These are phyloP conservation scores for Vultur gryphus DNA, from an alignment of 2,797 vertebrate species.

Conservation along the genomic window DNA sequence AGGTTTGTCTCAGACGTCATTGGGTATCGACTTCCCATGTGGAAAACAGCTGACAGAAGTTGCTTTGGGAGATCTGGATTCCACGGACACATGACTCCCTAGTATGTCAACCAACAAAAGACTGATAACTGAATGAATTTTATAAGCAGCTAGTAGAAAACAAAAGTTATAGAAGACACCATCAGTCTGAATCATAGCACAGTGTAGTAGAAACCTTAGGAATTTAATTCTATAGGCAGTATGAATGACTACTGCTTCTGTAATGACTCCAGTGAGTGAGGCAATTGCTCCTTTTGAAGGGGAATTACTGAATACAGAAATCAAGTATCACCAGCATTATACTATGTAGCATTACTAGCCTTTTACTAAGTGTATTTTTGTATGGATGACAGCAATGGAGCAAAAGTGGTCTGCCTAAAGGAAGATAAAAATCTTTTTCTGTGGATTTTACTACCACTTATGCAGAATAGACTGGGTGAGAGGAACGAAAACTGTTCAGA, in stretches of 20 bases:
- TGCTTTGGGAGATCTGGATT: neutral
- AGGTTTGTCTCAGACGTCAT: neutral
- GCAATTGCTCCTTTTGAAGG: neutral
- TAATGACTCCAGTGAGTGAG: fast-evolving
- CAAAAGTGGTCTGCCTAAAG: neutral
- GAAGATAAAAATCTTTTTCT: neutral
- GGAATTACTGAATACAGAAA: neutral
- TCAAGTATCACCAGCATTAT: neutral
- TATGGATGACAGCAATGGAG: neutral
- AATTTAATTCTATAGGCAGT: neutral
- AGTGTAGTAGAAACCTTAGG: neutral
- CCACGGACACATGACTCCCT: fast-evolving
- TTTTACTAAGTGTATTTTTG: neutral
- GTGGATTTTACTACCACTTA: neutral
- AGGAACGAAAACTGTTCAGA: neutral
- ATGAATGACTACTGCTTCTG: neutral
- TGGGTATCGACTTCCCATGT: fast-evolving
- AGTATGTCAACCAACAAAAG: neutral
- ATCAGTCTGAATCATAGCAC: neutral
- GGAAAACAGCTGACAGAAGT: neutral
- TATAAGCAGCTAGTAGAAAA: neutral
- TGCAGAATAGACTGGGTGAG: neutral
- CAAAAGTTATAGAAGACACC: neutral
- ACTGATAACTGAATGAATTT: neutral
- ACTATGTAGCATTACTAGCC: neutral